These are phyloP conservation scores for Canis aureus DNA, from an alignment of 2,113 vertebrate species.

Conservation along the genomic window DNA sequence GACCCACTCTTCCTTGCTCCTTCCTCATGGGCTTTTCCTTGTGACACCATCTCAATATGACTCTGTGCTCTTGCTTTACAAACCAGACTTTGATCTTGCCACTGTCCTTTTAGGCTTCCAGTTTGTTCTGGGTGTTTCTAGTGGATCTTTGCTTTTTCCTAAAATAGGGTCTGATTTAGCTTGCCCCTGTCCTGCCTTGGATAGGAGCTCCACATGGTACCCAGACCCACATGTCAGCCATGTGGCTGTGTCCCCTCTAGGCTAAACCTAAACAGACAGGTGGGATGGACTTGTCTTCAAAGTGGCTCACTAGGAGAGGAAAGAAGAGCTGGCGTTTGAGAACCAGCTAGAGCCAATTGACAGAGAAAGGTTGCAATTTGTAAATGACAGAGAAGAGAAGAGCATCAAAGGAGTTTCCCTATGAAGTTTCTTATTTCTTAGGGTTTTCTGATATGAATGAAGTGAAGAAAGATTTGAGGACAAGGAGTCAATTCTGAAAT, in stretches of 20 bases:
- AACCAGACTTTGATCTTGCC: not conserved
- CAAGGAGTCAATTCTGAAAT: conserved; percentile 11
- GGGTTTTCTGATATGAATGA: not conserved
- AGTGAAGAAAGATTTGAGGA: conserved; percentile 20
- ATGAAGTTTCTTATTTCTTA: not conserved
- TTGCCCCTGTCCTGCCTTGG: not conserved
- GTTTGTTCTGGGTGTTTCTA: conserved; percentile 45
- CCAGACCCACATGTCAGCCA: not conserved
- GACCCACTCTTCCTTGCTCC: not conserved
- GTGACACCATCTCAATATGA: not conserved
- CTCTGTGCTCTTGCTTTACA: not conserved
- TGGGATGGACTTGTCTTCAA: not conserved
- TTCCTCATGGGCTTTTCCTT: not conserved
- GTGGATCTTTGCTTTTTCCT: not conserved
- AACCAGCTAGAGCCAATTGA: conserved; percentile 2
- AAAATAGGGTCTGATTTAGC: not conserved
- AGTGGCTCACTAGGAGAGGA: not conserved
- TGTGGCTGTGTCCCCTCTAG: not conserved
- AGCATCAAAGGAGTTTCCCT: not conserved
- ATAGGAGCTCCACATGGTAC: not conserved
- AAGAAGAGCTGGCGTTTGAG: conserved; percentile 22
- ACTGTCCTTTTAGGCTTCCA: not conserved
- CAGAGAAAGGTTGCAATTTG: not conserved
- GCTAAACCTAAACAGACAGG: not conserved
- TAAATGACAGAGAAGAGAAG: conserved; percentile 52